Conservation (phyloP, 2,797 vertebrate species). For the Onychomys torridus region DNA sequence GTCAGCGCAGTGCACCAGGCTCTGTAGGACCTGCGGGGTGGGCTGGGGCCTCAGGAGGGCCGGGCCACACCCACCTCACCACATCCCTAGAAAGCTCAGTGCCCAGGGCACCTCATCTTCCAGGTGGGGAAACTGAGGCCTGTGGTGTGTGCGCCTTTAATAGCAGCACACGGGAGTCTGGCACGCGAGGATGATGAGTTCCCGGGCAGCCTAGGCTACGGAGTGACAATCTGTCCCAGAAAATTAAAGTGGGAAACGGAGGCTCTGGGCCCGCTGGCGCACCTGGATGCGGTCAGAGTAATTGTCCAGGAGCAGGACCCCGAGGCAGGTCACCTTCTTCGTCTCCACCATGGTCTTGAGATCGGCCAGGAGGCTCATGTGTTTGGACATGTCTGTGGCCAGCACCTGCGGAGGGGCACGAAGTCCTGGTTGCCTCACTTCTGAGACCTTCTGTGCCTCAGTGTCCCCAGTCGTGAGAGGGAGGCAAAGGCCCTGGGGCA, state of each 20-base stretch:
- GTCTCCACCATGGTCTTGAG: slow-evolving; percentile 98
- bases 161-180: not conserved
- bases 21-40: slow-evolving; percentile 90
- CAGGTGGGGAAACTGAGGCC: not conserved
- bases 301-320: slow-evolving; percentile 95
- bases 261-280: not conserved
- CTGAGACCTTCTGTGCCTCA: not conserved
- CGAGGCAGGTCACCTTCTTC: slow-evolving; percentile 97
- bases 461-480: not conserved
- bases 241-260: not conserved
- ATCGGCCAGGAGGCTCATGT: slow-evolving; percentile 96
- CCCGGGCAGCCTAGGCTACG: not conserved
- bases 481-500: not conserved
- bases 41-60: not conserved
- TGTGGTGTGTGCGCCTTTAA: too few species aligned
- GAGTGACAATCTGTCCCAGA: not conserved
- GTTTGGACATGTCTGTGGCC: slow-evolving; percentile 98
- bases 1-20: slow-evolving; percentile 97
- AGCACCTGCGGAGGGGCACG: slow-evolving; percentile 89
- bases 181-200: not conserved
- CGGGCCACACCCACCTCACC: not conserved
- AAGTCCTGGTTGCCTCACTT: not conserved
- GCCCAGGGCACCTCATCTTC: not conserved
- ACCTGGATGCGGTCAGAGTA: slow-evolving; percentile 97
- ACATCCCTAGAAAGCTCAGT: not conserved